phyloP scores from a whole-genome alignment of 2,113 vertebrate genomes.

The Channa argus region DNA sequence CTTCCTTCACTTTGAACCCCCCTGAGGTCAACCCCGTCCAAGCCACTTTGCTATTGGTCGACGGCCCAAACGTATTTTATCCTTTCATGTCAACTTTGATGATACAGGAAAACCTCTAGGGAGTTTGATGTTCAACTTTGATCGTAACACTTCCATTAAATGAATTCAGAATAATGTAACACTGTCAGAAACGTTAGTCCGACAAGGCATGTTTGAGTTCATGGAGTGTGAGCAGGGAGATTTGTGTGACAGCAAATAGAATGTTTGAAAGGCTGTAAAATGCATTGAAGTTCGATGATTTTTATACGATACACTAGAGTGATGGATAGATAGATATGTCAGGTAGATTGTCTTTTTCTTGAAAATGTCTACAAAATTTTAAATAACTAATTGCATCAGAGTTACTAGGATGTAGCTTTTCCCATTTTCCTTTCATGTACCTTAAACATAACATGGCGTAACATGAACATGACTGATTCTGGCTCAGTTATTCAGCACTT shows the following conservation, averaged over 20 bases:
- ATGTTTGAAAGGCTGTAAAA: slow-evolving; percentile 1
- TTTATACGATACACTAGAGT: neutral
- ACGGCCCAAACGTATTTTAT: neutral
- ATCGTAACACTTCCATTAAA: slow-evolving; percentile 32
- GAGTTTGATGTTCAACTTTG: slow-evolving; percentile 49
- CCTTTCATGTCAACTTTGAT: slow-evolving; percentile 43
- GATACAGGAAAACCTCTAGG: slow-evolving; percentile 9
- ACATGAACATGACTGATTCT: neutral
- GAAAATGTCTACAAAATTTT: neutral
- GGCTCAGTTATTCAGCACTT: slow-evolving; percentile 13
- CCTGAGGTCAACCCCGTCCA: slow-evolving; percentile 9
- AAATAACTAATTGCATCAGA: neutral
- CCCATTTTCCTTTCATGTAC: slow-evolving; percentile 14
- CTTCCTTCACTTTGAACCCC: slow-evolving; percentile 18
- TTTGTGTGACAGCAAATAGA: neutral
- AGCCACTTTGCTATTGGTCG: neutral
- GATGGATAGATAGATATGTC: neutral
- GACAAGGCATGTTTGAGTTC: neutral
- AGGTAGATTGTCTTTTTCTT: neutral
- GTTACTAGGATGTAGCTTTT: neutral
- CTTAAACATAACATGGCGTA: slow-evolving; percentile 15
- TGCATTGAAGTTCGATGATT: neutral
- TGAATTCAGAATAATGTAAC: slow-evolving; percentile 16
- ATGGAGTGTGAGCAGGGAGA: neutral
- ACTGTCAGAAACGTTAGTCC: slow-evolving; percentile 10